Evolutionary conservation across 2,113 vertebrate genomes (phyloP), one percentile per base, ranked within the genome.

Genomic region (Genyomyrus donnyi): DNA sequence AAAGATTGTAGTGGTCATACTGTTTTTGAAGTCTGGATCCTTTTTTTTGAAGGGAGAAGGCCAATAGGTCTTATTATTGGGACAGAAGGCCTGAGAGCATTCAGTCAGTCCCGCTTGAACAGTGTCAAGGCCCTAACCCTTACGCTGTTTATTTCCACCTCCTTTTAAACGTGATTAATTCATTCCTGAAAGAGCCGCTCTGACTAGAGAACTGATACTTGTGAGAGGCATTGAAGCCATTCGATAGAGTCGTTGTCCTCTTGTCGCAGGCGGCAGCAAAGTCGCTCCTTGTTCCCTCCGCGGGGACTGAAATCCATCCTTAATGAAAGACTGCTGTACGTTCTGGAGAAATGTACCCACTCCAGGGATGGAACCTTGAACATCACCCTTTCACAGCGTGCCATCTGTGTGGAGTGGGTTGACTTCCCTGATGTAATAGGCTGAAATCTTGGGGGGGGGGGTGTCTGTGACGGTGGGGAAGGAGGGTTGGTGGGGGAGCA

Each of bases 341-440:
- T 89, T 39, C 15, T 52, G 62, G 45, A 89, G 46, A 52, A 53
- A 46, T 39, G 27, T 45, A 11, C 19, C 62, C 17, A 89, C 24
- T 74, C 21, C 24, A 74, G 45, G 46, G 88, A 46, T 88, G 50
- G n/a, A 88, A 46, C 83, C 83, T 24, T 46, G 83, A 85, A 85
- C 83, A 85, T 85, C 83, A 85, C 45, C 83, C 42, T 48, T 85
- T 85, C 42, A 39, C n/a, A 21, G 50, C 15, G 6, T 35, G 49
- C 15, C 50, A 53, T 53, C 48, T 89, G 88, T 53, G 49, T 39
- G 27, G 85, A 87, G 88, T 58, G 56, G 85, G 66, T n/a, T 62
- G 83, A 50, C 90, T 42, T 21, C 90, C 46, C 88, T 92, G 89
- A 92, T 92, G 91, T 92, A 92, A 92, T 91, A 89, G 90, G 15